phyloP scores from a whole-genome alignment of 2,888 invertebrate genomes.

The Drosophila paracracens region DNA sequence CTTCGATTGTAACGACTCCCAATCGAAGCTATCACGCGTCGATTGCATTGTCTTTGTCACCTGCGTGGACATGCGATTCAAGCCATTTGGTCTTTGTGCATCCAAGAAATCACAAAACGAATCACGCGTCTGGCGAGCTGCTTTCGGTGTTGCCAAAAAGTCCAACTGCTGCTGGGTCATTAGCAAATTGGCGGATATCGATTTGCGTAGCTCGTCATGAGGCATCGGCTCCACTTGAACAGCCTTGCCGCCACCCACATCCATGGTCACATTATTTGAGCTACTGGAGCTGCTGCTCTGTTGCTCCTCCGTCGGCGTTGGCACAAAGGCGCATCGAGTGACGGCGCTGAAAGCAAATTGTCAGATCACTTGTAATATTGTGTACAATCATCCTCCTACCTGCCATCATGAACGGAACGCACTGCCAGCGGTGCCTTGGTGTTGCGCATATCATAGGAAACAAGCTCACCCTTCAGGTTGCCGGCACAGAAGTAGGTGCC shows the following conservation, averaged over 20 bases:
- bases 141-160: slow-evolving; percentile 27
- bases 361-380: not conserved
- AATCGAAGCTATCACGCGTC: slow-evolving; percentile 83
- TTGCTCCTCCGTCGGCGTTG: slow-evolving; percentile 63
- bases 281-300: slow-evolving; percentile 64
- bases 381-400: slow-evolving; percentile 15
- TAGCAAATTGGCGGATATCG: slow-evolving; percentile 52
- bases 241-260: slow-evolving; percentile 10
- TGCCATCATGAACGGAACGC: slow-evolving; percentile 76
- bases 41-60: slow-evolving; percentile 34
- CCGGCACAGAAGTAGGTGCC: slow-evolving; percentile 83
- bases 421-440: slow-evolving; percentile 74
- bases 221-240: slow-evolving; percentile 38
- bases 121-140: slow-evolving; percentile 68
- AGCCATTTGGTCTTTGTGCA: slow-evolving; percentile 55
- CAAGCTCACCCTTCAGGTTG: slow-evolving; percentile 84
- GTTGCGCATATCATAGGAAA: slow-evolving; percentile 83
- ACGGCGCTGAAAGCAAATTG: slow-evolving; percentile 55
- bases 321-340: slow-evolving; percentile 81
- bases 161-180: slow-evolving; percentile 38
- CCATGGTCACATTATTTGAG: slow-evolving; percentile 50
- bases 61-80: slow-evolving; percentile 77
- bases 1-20: slow-evolving; percentile 77
- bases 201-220: slow-evolving; percentile 65
- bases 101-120: slow-evolving; percentile 84